These are phyloP conservation scores for Saxidomus purpurata DNA, from an alignment of 1,140 invertebrate genomes.

Conservation along the genomic window DNA sequence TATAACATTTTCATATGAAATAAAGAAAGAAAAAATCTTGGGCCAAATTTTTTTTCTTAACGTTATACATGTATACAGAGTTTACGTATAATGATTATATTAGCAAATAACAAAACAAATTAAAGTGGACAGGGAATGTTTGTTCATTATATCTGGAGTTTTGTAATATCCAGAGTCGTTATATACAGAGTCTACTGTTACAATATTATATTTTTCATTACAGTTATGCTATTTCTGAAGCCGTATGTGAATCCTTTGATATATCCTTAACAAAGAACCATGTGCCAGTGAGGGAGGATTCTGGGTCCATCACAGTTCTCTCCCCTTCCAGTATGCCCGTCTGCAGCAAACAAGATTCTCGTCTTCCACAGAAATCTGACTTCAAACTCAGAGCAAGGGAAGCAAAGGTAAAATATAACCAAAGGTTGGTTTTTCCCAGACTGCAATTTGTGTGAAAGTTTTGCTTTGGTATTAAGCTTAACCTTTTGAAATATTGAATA, in stretches of 20 bases:
- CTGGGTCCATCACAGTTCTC: conserved; percentile 19
- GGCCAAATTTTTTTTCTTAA: too few relatives aligned
- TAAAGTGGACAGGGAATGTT: too few relatives aligned
- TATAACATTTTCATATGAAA: too few relatives aligned
- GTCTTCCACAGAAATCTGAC: conserved; percentile 7
- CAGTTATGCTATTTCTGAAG: conserved; percentile 60
- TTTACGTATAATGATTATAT: too few relatives aligned
- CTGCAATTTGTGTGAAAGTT: not conserved
- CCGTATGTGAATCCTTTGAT: conserved; percentile 28
- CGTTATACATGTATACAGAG: too few relatives aligned
- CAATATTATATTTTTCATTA: not conserved
- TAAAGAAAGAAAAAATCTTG: too few relatives aligned
- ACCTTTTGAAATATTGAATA: not conserved
- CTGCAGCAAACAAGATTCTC: conserved; percentile 37
- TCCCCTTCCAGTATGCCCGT: conserved; percentile 60
- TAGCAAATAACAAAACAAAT: too few relatives aligned
- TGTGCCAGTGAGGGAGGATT: conserved; percentile 20
- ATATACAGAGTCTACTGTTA: too few relatives aligned
- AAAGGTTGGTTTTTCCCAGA: not conserved
- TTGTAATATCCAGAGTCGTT: too few relatives aligned
- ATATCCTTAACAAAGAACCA: conserved; percentile 42
- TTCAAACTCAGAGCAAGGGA: not conserved
- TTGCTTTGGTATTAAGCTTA: not conserved
- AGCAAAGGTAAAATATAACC: not conserved
- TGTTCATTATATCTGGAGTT: too few relatives aligned